A percentile compares a stretch with the other conserved stretches of the same genome.
Evolutionary conservation across 2,113 vertebrate genomes (phyloP).

Genomic region (Pantherophis guttatus): DNA sequence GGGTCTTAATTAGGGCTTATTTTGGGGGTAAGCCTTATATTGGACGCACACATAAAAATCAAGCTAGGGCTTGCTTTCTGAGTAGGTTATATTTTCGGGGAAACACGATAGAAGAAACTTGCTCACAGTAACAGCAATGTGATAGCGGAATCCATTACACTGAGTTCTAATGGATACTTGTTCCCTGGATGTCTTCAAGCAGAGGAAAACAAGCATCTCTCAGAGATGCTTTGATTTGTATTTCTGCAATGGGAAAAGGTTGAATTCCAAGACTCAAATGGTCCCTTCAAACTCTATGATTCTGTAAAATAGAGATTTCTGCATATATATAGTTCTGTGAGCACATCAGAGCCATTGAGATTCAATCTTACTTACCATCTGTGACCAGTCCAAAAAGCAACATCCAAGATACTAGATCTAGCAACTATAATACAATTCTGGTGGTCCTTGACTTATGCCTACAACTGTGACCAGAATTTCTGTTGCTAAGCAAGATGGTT

Average conservation of each 20-base stretch:
- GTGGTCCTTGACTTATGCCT: too few species aligned
- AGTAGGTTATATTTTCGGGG: too few species aligned
- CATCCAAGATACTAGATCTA: too few species aligned
- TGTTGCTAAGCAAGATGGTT: too few species aligned
- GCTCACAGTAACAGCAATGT: neutral
- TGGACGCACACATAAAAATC: too few species aligned
- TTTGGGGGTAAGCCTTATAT: too few species aligned
- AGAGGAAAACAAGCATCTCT: neutral
- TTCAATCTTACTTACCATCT: neutral
- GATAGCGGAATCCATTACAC: neutral
- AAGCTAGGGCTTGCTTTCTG: too few species aligned
- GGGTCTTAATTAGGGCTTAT: too few species aligned
- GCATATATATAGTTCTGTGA: neutral
- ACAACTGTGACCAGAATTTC: too few species aligned
- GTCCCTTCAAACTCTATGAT: neutral
- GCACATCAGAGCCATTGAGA: too few species aligned
- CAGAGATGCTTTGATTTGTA: neutral
- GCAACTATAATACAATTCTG: neutral
- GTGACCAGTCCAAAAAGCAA: neutral
- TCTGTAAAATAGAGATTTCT: neutral
- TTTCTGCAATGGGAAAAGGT: neutral
- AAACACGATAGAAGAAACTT: neutral
- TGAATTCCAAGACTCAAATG: neutral
- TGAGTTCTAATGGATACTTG: neutral
- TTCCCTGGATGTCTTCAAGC: neutral